Evolutionary conservation across 2,797 vertebrate genomes (phyloP).

Genomic region (Pseudopleuronectes americanus): DNA sequence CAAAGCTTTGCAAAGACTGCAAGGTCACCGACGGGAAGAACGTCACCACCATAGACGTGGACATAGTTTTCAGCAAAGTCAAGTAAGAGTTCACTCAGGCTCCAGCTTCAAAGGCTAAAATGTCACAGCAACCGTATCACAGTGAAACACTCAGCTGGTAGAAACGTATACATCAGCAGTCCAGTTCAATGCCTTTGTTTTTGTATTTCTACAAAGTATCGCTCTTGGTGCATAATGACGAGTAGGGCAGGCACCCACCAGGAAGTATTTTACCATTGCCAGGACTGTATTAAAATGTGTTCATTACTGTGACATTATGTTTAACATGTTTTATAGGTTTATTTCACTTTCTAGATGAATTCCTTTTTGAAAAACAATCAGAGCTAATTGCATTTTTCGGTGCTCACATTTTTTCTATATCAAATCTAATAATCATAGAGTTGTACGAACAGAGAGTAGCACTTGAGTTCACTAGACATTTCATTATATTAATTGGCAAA

Average conservation of each 20-base stretch:
- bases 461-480: too few species aligned
- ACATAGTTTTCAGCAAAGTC: slow-evolving; percentile 91
- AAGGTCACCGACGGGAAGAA: slow-evolving; percentile 86
- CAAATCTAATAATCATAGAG: too few species aligned
- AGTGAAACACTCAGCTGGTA: neutral
- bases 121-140: neutral
- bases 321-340: neutral
- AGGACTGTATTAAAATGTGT: too few species aligned
- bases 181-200: neutral
- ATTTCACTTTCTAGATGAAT: neutral
- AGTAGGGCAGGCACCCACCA: too few species aligned
- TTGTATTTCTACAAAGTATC: neutral
- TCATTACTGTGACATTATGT: too few species aligned
- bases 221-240: neutral
- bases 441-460: too few species aligned
- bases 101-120: neutral
- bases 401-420: too few species aligned
- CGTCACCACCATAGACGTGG: slow-evolving; percentile 87
- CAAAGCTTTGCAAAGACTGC: slow-evolving; percentile 92
- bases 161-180: neutral
- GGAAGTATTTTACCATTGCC: too few species aligned
- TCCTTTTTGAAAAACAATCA: too few species aligned
- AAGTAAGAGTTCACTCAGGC: slow-evolving; percentile 80
- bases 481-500: too few species aligned
- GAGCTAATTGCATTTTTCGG: neutral